These are phyloP conservation scores for Trachelus iudaicus DNA, from an alignment of 2,888 invertebrate species.

Conservation along the genomic window DNA sequence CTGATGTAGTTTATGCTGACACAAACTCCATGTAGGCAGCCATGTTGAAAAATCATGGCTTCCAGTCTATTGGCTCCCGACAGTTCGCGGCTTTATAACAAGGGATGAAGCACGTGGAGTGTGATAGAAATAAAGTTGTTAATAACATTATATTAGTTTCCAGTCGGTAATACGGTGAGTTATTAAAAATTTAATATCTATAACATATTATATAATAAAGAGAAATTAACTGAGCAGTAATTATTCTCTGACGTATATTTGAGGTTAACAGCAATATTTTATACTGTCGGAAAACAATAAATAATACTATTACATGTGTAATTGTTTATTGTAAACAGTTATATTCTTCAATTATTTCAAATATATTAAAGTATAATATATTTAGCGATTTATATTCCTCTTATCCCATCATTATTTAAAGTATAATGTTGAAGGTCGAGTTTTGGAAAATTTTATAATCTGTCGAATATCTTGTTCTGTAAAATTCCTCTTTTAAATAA, in stretches of 20 bases:
- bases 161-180: neutral
- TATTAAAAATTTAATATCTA: neutral
- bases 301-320: neutral
- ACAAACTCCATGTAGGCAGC: neutral
- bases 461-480: neutral
- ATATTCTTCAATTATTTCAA: neutral
- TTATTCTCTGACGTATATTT: neutral
- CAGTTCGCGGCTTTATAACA: neutral
- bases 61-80: conserved; percentile 31
- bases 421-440: neutral
- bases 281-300: conserved; percentile 13
- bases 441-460: neutral
- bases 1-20: neutral
- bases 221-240: neutral
- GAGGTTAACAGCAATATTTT: neutral
- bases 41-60: conserved; percentile 24
- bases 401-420: neutral
- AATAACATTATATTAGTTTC: neutral
- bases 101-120: neutral
- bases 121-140: neutral
- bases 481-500: neutral
- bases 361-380: neutral
- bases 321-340: neutral
- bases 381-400: neutral
- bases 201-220: neutral